phyloP scores from a whole-genome alignment of 2,888 invertebrate species.

The Neocrepidodera transversa region DNA sequence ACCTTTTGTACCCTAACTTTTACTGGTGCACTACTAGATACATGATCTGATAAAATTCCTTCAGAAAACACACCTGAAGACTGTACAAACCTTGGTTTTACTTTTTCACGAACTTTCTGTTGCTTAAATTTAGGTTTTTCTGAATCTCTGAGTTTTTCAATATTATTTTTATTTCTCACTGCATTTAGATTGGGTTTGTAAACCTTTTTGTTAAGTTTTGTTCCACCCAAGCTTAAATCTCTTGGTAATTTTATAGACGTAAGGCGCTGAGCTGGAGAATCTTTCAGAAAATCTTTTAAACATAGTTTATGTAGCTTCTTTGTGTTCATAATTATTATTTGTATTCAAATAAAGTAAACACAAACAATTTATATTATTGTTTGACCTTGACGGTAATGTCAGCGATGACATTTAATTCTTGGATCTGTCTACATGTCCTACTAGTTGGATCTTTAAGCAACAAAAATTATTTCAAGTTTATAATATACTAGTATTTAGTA shows the following conservation, averaged over 20 bases:
- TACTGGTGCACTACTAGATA: neutral
- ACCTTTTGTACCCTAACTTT: neutral
- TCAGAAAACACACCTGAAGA: constrained; percentile 37
- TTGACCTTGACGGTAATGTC: constrained; percentile 5
- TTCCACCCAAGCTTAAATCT: constrained; percentile 55
- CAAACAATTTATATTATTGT: neutral
- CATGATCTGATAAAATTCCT: constrained; percentile 25
- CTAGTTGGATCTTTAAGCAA: too few species aligned
- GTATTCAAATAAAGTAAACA: neutral
- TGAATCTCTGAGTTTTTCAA: constrained; percentile 33
- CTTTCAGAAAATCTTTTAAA: constrained; percentile 30
- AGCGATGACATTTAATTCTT: neutral
- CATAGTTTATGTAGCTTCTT: constrained; percentile 29
- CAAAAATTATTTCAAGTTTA: too few species aligned
- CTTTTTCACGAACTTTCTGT: constrained; percentile 18
- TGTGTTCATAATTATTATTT: constrained; percentile 18
- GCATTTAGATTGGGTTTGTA: constrained; percentile 57
- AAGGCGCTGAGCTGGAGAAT: constrained; percentile 42
- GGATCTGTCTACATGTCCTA: too few species aligned
- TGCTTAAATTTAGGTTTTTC: constrained; percentile 12
- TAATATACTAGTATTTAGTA: too few species aligned
- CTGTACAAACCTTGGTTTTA: constrained; percentile 35
- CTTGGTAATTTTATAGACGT: constrained; percentile 53
- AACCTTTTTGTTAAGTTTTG: constrained; percentile 53
- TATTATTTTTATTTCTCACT: constrained; percentile 51